Conservation (phyloP, 2,797 vertebrate genomes). For the Tadarida brasiliensis region DNA sequence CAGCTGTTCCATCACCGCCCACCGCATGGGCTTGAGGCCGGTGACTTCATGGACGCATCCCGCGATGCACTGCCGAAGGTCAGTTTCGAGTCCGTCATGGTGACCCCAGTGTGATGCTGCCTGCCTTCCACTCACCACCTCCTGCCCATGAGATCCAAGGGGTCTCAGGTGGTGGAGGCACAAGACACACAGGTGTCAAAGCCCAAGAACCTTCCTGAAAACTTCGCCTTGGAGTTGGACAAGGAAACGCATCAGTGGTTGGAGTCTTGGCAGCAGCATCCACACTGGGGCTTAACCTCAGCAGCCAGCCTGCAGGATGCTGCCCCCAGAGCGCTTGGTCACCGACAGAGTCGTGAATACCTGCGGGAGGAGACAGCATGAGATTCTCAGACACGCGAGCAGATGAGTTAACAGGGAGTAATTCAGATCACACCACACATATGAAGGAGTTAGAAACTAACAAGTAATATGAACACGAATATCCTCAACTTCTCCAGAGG, state of each 20-base stretch:
- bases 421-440: fast-evolving
- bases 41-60: slow-evolving; percentile 89
- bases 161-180: background rate
- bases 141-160: slow-evolving; percentile 42
- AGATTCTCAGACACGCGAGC: background rate
- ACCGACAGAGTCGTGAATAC: slow-evolving; percentile 89
- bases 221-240: background rate
- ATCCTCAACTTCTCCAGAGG: background rate
- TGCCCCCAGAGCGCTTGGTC: slow-evolving; percentile 89
- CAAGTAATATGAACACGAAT: background rate
- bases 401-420: fast-evolving
- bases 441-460: background rate
- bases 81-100: slow-evolving; percentile 56
- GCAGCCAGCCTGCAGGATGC: slow-evolving; percentile 88
- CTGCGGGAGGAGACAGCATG: slow-evolving; percentile 78
- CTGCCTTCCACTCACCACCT: slow-evolving; percentile 76
- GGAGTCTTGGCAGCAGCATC: slow-evolving; percentile 80
- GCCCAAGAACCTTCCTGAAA: background rate
- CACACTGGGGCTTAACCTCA: slow-evolving; percentile 93
- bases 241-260: background rate
- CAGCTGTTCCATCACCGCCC: slow-evolving; percentile 88
- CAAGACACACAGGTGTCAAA: background rate
- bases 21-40: slow-evolving; percentile 89
- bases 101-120: slow-evolving; percentile 83
- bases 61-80: slow-evolving; percentile 81